Conservation (phyloP, 1,140 invertebrate species). For the Temnothorax curvispinosus region DNA sequence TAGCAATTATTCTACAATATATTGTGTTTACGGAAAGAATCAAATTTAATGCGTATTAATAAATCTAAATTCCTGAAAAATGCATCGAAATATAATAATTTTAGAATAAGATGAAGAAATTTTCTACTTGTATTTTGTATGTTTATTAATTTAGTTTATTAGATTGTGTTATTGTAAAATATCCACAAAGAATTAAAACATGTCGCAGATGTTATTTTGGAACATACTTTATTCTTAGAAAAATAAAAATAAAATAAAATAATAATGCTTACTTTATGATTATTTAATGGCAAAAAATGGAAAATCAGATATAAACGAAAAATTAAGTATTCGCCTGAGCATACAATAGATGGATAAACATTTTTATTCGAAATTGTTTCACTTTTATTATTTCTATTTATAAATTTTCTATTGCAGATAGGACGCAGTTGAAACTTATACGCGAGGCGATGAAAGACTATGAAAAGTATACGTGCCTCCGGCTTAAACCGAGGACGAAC, state of each 20-base stretch:
- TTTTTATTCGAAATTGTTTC: background rate
- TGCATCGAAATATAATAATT: too few species aligned
- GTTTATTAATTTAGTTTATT: background rate
- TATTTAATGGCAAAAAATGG: too few species aligned
- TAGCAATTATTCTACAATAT: background rate
- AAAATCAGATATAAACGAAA: background rate
- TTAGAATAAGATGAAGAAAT: too few species aligned
- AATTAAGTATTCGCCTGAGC: background rate
- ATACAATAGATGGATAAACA: background rate
- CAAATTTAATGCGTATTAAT: background rate
- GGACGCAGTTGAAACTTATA: background rate
- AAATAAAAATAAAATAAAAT: background rate
- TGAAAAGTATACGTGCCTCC: slow-evolving; percentile 89
- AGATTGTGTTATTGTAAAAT: background rate
- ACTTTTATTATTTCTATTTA: background rate
- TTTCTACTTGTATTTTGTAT: background rate
- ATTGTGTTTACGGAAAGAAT: background rate
- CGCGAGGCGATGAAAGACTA: background rate
- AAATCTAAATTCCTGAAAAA: too few species aligned
- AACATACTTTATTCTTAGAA: background rate
- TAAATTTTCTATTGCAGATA: background rate
- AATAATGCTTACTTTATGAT: too few species aligned
- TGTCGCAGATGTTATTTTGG: background rate
- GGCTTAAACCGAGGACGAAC: slow-evolving; percentile 87
- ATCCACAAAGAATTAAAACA: background rate